Conservation (phyloP, 2,113 vertebrate genomes). For the Burhinus bistriatus region DNA sequence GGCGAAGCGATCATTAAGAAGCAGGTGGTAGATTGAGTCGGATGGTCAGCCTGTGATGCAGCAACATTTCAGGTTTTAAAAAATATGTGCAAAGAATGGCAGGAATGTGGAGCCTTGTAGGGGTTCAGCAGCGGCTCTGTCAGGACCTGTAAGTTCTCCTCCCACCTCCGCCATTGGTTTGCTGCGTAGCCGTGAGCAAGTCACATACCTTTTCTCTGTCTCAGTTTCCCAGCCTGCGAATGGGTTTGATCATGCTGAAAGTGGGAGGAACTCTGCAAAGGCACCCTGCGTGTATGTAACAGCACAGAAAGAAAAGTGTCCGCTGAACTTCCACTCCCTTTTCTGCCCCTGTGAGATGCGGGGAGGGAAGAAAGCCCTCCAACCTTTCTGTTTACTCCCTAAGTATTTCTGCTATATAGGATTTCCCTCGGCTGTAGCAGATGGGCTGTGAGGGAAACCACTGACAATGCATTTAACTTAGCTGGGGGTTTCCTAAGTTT, state of each 20-base stretch:
- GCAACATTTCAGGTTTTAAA: background rate
- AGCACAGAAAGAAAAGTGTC: background rate
- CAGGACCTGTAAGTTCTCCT: background rate
- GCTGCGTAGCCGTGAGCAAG: conserved; percentile 7
- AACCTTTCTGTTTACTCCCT: background rate
- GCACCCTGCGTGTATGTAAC: background rate
- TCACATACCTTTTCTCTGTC: background rate
- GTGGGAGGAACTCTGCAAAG: background rate
- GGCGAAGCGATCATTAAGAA: background rate
- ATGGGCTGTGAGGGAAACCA: background rate
- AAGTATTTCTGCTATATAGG: background rate
- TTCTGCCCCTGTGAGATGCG: background rate
- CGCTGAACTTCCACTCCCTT: background rate
- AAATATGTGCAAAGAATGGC: conserved; percentile 11
- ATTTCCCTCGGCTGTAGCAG: background rate
- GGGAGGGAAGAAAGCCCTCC: background rate
- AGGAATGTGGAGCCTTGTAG: conserved; percentile 14
- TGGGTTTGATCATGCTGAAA: background rate
- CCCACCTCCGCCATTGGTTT: background rate
- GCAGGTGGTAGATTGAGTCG: background rate
- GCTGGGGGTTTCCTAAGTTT: conserved; percentile 20
- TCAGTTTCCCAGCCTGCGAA: background rate
- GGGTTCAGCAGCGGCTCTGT: background rate
- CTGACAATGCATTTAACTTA: background rate
- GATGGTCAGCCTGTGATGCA: conserved; percentile 9